Evolutionary conservation across 2,113 vertebrate species (phyloP).

Genomic region (Pseudopipra pipra): DNA sequence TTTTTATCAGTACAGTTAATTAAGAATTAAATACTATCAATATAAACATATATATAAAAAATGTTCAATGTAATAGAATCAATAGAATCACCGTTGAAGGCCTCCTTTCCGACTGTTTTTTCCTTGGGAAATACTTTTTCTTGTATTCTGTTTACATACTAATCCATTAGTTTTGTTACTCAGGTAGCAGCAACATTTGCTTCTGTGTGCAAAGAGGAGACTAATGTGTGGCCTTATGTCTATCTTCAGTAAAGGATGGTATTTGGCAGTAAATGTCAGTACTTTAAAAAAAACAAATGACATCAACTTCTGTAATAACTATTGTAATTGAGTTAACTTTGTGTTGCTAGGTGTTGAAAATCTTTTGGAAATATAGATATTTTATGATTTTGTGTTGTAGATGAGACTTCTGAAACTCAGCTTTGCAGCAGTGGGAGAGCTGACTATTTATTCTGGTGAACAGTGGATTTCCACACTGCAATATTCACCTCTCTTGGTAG

Average conservation of each 20-base stretch:
- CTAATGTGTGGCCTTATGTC: background rate
- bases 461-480: background rate
- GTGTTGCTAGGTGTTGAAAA: background rate
- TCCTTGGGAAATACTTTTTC: background rate
- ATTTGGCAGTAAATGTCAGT: background rate
- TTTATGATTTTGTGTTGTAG: background rate
- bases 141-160: background rate
- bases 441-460: conserved; percentile 11
- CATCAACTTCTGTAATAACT: background rate
- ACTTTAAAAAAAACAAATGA: background rate
- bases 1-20: background rate
- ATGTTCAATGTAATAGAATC: background rate
- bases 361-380: background rate
- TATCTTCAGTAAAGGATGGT: background rate
- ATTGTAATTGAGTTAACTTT: background rate
- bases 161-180: background rate
- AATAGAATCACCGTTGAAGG: background rate
- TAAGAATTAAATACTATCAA: background rate
- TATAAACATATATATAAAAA: background rate
- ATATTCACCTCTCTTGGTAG: background rate
- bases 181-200: background rate
- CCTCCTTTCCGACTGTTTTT: background rate
- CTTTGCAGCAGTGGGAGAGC: background rate
- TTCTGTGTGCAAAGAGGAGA: background rate
- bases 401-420: background rate